Evolutionary conservation across 2,888 invertebrate genomes (phyloP).

Genomic region (Gandaritis pyraliata): DNA sequence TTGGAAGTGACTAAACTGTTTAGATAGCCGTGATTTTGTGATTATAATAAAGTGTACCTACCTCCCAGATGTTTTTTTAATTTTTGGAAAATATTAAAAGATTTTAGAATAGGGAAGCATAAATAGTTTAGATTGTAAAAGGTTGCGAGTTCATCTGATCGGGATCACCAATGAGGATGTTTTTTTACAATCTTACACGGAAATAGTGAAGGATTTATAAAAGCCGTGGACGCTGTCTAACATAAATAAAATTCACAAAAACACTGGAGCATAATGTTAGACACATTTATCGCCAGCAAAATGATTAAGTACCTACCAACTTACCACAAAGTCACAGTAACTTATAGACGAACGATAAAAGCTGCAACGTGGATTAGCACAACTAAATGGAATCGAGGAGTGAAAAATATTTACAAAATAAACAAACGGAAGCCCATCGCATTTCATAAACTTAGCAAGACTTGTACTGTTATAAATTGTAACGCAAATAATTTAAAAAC

Average conservation of each 20-base stretch:
- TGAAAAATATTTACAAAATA: conserved; percentile 50
- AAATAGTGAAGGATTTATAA: background rate
- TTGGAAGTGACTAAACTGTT: conserved; percentile 4
- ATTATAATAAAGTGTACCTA: background rate
- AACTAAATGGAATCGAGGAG: conserved; percentile 42
- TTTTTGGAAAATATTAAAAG: background rate
- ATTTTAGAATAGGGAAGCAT: background rate
- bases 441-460: conserved; percentile 55
- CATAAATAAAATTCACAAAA: background rate
- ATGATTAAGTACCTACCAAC: conserved; percentile 8
- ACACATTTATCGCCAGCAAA: conserved; percentile 8
- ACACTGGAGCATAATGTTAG: conserved; percentile 8
- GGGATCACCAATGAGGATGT: background rate
- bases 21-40: conserved; percentile 11
- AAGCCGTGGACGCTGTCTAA: background rate
- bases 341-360: conserved; percentile 49
- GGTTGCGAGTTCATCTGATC: background rate
- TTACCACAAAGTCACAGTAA: conserved; percentile 9
- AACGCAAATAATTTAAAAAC: no score
- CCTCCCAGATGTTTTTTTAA: background rate
- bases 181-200: background rate
- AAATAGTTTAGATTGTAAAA: background rate
- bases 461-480: conserved; percentile 49
- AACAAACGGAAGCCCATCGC: conserved; percentile 68
- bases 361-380: conserved; percentile 53